Percentiles rank a stretch among this genome's conserved stretches.
Conservation (phyloP, 1,140 invertebrate genomes). For the Scaptomyza pallida region DNA sequence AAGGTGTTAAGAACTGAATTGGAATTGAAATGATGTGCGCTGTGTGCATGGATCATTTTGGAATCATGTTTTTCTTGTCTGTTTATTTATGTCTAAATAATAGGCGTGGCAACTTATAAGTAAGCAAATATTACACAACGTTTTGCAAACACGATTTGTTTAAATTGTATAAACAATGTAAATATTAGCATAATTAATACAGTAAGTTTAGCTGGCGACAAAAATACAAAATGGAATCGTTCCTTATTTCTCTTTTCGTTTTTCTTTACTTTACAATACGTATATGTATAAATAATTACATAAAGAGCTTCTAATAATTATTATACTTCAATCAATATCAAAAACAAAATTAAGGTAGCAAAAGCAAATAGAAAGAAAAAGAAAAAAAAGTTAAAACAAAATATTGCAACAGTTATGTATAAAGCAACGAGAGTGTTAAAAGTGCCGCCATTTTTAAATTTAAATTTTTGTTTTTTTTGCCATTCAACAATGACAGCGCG, state of each 20-base stretch:
- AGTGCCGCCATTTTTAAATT: slow-evolving; percentile 23
- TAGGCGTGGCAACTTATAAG: slow-evolving; percentile 73
- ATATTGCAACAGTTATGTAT: slow-evolving; percentile 73
- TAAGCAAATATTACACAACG: slow-evolving; percentile 81
- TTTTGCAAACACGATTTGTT: slow-evolving; percentile 76
- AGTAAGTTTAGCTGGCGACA: slow-evolving; percentile 78
- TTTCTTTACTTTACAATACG: slow-evolving; percentile 73
- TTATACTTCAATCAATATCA: slow-evolving; percentile 37
- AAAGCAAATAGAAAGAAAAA: slow-evolving; percentile 55
- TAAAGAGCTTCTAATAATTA: slow-evolving; percentile 61
- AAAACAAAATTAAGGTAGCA: slow-evolving; percentile 48
- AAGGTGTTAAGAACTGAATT: slow-evolving; percentile 19
- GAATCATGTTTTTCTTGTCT: slow-evolving; percentile 29
- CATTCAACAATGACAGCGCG: slow-evolving; percentile 11
- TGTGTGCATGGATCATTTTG: slow-evolving; percentile 39
- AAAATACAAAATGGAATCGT: slow-evolving; percentile 66
- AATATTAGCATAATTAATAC: slow-evolving; percentile 81
- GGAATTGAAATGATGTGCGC: slow-evolving; percentile 66
- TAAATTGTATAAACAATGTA: slow-evolving; percentile 76
- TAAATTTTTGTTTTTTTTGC: not conserved
- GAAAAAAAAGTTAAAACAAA: slow-evolving; percentile 45
- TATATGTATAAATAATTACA: slow-evolving; percentile 63
- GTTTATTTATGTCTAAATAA: slow-evolving; percentile 43
- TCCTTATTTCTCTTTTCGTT: slow-evolving; percentile 56
- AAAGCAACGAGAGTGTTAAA: slow-evolving; percentile 38